phyloP scores from a whole-genome alignment of 2,888 invertebrate species.

The Norana najaformis region DNA sequence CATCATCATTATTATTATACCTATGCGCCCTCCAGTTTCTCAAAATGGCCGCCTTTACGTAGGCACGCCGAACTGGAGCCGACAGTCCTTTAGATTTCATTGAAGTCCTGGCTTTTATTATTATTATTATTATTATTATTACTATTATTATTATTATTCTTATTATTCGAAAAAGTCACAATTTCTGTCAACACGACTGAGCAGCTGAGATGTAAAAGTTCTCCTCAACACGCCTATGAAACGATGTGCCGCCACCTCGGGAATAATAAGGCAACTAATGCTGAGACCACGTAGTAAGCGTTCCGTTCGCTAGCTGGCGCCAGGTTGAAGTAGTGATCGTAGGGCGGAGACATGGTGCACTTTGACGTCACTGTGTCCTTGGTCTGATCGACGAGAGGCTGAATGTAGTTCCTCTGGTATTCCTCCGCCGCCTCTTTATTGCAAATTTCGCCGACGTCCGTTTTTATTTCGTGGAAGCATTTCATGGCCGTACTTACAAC shows the following conservation, averaged over 20 bases:
- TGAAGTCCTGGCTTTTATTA: too few relatives aligned
- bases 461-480: conserved; percentile 36
- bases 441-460: conserved; percentile 26
- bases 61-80: too few relatives aligned
- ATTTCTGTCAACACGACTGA: neutral
- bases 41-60: too few relatives aligned
- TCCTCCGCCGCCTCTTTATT: conserved; percentile 22
- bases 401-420: conserved; percentile 35
- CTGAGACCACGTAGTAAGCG: neutral
- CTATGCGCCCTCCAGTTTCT: too few relatives aligned
- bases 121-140: too few relatives aligned
- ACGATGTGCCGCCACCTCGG: neutral
- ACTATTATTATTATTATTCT: too few relatives aligned
- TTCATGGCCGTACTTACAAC: conserved; percentile 35
- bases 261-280: conserved; percentile 23
- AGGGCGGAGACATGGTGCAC: conserved; percentile 34
- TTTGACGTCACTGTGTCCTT: conserved; percentile 29
- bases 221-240: neutral
- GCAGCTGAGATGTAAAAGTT: neutral
- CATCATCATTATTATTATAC: too few relatives aligned
- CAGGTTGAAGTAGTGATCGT: conserved; percentile 29
- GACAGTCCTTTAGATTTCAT: too few relatives aligned
- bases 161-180: too few relatives aligned
- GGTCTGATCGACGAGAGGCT: conserved; percentile 36
- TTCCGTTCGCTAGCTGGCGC: conserved; percentile 16